Percentiles rank a stretch among this genome's conserved stretches.
These are phyloP conservation scores for Drosophila micromelanica DNA, from an alignment of 1,140 invertebrate species.

Conservation along the genomic window DNA sequence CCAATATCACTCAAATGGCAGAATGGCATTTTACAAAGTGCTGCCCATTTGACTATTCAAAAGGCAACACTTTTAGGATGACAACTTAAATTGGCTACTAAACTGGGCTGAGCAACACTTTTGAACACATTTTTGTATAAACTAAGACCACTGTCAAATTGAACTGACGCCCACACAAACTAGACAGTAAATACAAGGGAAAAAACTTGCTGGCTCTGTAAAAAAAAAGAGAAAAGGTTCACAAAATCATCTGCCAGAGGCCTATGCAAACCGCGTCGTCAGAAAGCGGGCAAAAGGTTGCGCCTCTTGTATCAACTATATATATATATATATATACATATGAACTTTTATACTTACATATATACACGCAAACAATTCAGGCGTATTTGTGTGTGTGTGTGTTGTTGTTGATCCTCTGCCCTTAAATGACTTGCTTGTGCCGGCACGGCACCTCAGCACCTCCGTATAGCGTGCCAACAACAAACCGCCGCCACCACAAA, in stretches of 20 bases:
- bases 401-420: slow-evolving; percentile 40
- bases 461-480: slow-evolving; percentile 52
- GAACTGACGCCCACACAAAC: slow-evolving; percentile 27
- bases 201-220: slow-evolving; percentile 20
- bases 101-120: slow-evolving; percentile 62
- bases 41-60: slow-evolving; percentile 19
- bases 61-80: slow-evolving; percentile 54
- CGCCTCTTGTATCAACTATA: slow-evolving; percentile 4
- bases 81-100: no score
- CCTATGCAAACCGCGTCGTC: slow-evolving; percentile 27
- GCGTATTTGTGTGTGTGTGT: slow-evolving; percentile 1
- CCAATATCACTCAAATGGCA: no score
- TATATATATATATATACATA: slow-evolving; percentile 1
- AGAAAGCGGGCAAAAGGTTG: slow-evolving; percentile 59
- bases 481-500: slow-evolving; percentile 31
- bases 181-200: slow-evolving; percentile 18
- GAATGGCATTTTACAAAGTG: no score
- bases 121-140: slow-evolving; percentile 29
- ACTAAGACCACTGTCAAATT: slow-evolving; percentile 53
- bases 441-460: slow-evolving; percentile 14
- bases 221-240: slow-evolving; percentile 49
- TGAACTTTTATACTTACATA: slow-evolving; percentile 16
- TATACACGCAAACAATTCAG: neutral
- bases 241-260: slow-evolving; percentile 33
- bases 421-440: slow-evolving; percentile 61